Percentiles rank a stretch among this genome's conserved stretches.
These are phyloP conservation scores for Clostera curtula DNA, from an alignment of 2,888 invertebrate species.

Conservation along the genomic window DNA sequence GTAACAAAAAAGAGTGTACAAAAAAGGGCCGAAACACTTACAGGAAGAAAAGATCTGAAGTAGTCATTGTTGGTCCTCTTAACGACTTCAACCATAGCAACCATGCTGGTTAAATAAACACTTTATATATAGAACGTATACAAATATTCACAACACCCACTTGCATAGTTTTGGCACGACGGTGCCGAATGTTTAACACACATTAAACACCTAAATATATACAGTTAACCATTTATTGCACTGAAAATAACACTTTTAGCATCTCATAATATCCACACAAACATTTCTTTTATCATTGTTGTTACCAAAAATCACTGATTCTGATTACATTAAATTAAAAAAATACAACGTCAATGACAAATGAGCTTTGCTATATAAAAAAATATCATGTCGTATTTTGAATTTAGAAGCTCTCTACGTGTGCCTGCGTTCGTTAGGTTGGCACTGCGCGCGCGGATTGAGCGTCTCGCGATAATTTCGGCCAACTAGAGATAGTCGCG, in stretches of 20 bases:
- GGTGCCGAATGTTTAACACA: constrained; percentile 20
- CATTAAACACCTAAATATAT: constrained; percentile 6
- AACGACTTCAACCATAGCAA: constrained; percentile 48
- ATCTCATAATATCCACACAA: constrained; percentile 4
- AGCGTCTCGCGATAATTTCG: constrained; percentile 40
- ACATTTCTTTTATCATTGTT: constrained; percentile 10
- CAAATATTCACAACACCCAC: constrained; percentile 43
- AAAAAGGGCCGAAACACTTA: too few species aligned
- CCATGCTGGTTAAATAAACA: constrained; percentile 39
- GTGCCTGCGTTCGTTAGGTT: constrained; percentile 16
- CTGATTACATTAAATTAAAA: too few species aligned
- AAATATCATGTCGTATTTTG: too few species aligned
- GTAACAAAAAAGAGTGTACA: too few species aligned
- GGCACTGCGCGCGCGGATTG: constrained; percentile 15
- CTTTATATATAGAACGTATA: constrained; percentile 41
- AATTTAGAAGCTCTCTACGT: too few species aligned
- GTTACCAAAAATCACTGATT: too few species aligned
- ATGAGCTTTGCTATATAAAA: too few species aligned
- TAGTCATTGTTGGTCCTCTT: constrained; percentile 52
- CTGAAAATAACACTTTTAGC: constrained; percentile 9
- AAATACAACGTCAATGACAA: too few species aligned
- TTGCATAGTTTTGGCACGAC: constrained; percentile 35
- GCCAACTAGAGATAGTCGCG: constrained; percentile 25
- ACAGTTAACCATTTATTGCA: constrained; percentile 16
- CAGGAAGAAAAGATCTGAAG: constrained; percentile 62